These are phyloP conservation scores for Gyps fulvus DNA, from an alignment of 2,113 vertebrate genomes.

Conservation along the genomic window DNA sequence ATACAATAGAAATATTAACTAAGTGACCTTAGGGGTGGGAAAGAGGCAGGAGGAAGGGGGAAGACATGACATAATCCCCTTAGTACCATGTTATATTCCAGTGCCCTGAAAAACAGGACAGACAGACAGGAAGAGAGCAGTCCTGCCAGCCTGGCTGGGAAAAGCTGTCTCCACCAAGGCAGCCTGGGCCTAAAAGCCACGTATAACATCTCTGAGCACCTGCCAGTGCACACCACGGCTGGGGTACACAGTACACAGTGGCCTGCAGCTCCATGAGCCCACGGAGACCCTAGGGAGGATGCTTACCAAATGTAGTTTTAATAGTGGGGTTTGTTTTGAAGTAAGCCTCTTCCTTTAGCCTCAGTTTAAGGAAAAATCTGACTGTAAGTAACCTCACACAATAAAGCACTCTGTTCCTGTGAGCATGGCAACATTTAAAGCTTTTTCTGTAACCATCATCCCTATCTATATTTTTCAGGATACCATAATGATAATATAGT, in stretches of 20 bases:
- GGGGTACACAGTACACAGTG: background rate
- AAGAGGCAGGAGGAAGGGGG: background rate
- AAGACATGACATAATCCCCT: background rate
- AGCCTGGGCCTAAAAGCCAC: background rate
- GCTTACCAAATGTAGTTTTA: background rate
- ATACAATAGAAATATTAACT: conserved; percentile 27
- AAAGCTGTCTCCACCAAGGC: background rate
- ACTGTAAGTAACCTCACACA: background rate
- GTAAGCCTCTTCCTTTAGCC: background rate
- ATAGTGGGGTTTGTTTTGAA: background rate
- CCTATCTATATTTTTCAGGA: background rate
- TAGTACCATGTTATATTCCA: background rate
- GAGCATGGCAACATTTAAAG: background rate
- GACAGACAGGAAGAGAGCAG: background rate
- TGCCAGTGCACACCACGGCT: fast-evolving
- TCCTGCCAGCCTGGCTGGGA: background rate
- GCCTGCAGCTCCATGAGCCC: background rate
- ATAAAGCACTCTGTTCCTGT: background rate
- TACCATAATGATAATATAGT: background rate
- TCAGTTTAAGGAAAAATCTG: background rate
- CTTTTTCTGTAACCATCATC: background rate
- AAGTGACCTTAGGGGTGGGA: background rate
- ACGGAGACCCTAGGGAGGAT: background rate
- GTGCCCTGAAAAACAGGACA: background rate
- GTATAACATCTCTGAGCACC: fast-evolving